These are phyloP conservation scores for Oreochromis spilurus DNA, from an alignment of 2,113 vertebrate species.

Conservation along the genomic window DNA sequence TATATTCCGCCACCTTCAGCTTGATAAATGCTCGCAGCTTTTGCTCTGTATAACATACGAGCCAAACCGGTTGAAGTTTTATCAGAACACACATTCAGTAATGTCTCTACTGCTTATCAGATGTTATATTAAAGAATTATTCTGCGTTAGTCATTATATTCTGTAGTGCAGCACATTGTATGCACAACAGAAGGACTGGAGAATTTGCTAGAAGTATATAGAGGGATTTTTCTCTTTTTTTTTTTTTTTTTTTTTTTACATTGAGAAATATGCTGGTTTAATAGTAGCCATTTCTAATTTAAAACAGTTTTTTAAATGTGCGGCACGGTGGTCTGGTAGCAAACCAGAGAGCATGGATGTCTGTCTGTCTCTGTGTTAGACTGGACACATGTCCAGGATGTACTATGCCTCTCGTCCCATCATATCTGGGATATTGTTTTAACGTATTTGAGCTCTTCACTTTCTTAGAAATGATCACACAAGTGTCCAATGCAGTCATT, in stretches of 20 bases:
- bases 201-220: background rate
- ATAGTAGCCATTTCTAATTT: background rate
- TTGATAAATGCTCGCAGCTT: conserved; percentile 55
- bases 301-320: background rate
- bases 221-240: background rate
- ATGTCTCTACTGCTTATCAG: conserved; percentile 35
- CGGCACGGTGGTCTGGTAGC: background rate
- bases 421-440: background rate
- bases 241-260: background rate
- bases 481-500: background rate
- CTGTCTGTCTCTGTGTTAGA: background rate
- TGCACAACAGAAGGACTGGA: background rate
- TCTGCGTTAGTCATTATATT: conserved; percentile 23
- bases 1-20: conserved; percentile 56
- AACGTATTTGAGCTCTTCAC: background rate
- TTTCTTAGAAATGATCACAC: background rate
- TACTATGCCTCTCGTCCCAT: background rate
- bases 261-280: background rate
- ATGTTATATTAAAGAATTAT: conserved; percentile 21
- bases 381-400: background rate
- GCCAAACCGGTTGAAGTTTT: conserved; percentile 45
- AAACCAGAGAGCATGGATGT: background rate
- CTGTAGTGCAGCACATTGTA: background rate
- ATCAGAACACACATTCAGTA: conserved; percentile 53
- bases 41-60: conserved; percentile 44